phyloP scores from a whole-genome alignment of 2,888 invertebrate genomes.

The Drosophila vallismaia region DNA sequence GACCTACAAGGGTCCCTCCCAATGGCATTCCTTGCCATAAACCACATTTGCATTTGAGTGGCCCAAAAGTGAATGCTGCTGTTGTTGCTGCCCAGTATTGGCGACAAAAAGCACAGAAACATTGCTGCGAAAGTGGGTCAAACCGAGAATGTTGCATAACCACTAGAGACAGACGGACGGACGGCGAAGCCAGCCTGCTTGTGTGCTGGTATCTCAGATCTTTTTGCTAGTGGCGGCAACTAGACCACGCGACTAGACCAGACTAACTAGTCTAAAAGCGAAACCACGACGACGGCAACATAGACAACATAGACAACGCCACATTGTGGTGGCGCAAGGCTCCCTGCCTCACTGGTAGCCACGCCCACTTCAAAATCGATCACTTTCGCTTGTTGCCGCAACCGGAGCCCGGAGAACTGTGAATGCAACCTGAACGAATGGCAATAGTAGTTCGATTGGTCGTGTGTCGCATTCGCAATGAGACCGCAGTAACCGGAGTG shows the following conservation, averaged over 20 bases:
- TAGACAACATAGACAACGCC: too few relatives aligned
- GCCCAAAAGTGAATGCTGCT: slow-evolving; percentile 65
- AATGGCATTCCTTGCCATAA: slow-evolving; percentile 30
- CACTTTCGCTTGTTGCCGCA: slow-evolving; percentile 72
- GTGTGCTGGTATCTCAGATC: slow-evolving; percentile 63
- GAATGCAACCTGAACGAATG: slow-evolving; percentile 7
- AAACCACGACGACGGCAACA: slow-evolving; percentile 27
- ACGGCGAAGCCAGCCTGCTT: slow-evolving; percentile 27
- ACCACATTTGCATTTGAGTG: slow-evolving; percentile 31
- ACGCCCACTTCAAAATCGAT: slow-evolving; percentile 79
- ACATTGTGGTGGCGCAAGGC: slow-evolving; percentile 63
- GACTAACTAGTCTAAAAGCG: slow-evolving; percentile 5
- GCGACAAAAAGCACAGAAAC: slow-evolving; percentile 61
- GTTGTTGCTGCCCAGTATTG: slow-evolving; percentile 56
- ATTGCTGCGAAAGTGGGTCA: slow-evolving; percentile 68
- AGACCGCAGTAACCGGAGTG: slow-evolving; percentile 4
- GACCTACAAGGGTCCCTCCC: not conserved
- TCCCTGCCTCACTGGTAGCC: slow-evolving; percentile 48
- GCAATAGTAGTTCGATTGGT: slow-evolving; percentile 29
- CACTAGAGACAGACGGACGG: slow-evolving; percentile 3
- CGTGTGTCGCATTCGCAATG: slow-evolving; percentile 54
- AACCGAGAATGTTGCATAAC: slow-evolving; percentile 77
- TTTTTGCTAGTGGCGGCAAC: slow-evolving; percentile 68
- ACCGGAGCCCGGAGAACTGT: too few relatives aligned
- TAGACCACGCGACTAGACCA: slow-evolving; percentile 65